Base-by-base conservation (phyloP, 2,113 vertebrate genomes). In the Malaclemys terrapin region DNA sequence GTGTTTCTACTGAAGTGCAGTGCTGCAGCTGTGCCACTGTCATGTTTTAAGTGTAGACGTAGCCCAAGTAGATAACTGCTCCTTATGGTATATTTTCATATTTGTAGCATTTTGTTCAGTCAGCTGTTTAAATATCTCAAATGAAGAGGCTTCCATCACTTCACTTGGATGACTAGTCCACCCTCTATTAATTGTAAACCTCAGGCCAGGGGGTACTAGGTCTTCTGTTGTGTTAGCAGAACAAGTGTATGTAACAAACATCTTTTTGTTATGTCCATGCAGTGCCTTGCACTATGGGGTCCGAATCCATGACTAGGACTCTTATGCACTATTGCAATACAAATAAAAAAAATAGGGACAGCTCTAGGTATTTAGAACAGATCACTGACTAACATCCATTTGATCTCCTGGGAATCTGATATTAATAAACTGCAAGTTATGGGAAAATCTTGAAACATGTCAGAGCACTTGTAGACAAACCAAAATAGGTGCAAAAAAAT, bases 371-470 rank as follows among this genome's bases (percentile, higher is more conserved):
- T 38, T 89, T 90, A 86, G 80, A 82, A 76, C 85, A 49, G 79
- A 94, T 50, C 80, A 54, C n/a, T 80, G 38, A 50, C 45, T 90
- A 49, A 57, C 3, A 9, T 75, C n/a, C 11, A 20, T 42, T 45
- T 45, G 72, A 38, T 45, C 24, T 10, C 38, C 10, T 76, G 22
- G 38, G 38, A 76, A 38, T 45, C 72, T 76, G 42, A 76, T 76
- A 45, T 45, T 42, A 76, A 76, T 85, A 93, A 95, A 78, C 47
- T 45, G 47, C 78, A 93, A 93, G 8, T 11, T 82, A 42, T 20
- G 42, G 76, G 88, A 89, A 93, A 87, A 86, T 38, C 56, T 89
- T 86, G 88, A 90, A 69, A 10, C 54, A 52, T 89, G 89, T 89
- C 35, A 20, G 22, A 94, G 29, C 57, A 89, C 13, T 89, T 94